phyloP scores from a whole-genome alignment of 2,888 invertebrate species.

The Trichogramma evanescens region DNA sequence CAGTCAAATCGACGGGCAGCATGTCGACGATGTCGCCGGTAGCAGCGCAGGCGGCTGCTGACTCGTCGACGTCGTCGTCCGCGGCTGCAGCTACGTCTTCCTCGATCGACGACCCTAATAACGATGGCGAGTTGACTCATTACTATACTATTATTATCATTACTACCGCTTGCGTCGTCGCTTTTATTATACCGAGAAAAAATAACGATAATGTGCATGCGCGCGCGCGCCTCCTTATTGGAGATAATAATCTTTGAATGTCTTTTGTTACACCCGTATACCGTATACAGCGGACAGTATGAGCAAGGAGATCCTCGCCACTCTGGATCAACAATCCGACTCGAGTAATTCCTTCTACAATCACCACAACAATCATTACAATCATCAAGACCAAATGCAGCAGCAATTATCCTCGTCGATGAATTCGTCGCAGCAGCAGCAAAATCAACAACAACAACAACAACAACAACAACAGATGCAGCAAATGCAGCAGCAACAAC shows the following conservation, averaged over 20 bases:
- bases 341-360: not conserved
- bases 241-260: too few relatives aligned
- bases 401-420: not conserved
- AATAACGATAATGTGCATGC: too few relatives aligned
- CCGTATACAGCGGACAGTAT: conserved; percentile 25
- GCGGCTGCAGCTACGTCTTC: conserved; percentile 20
- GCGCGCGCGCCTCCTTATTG: too few relatives aligned
- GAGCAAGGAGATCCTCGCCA: conserved; percentile 35
- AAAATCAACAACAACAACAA: conserved; percentile 4
- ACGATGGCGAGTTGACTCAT: conserved; percentile 31
- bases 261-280: too few relatives aligned
- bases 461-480: conserved; percentile 9
- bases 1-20: too few relatives aligned
- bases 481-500: not conserved
- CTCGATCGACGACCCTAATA: conserved; percentile 40
- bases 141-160: not conserved
- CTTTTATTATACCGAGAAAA: too few relatives aligned
- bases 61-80: too few relatives aligned
- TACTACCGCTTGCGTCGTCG: too few relatives aligned
- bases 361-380: too few relatives aligned
- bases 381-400: too few relatives aligned
- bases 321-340: conserved; percentile 9
- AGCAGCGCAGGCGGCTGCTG: too few relatives aligned
- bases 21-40: too few relatives aligned
- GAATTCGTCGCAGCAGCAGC: not conserved